Evolutionary conservation across 92 coral and sea anemone species (phyloP).

Genomic region (Parazoanthus swiftii): DNA sequence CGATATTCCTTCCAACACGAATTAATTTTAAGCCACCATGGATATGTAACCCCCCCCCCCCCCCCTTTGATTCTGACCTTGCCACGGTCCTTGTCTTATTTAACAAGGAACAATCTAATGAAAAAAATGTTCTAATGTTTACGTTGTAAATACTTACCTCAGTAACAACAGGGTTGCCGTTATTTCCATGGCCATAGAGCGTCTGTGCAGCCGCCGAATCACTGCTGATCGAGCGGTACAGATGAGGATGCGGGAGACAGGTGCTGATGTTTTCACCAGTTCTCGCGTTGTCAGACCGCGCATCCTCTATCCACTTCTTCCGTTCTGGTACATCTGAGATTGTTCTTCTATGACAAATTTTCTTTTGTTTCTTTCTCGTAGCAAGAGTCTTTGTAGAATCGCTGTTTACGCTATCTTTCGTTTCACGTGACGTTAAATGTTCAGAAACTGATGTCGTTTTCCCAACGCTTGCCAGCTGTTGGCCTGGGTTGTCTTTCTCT

Average conservation of each 20-base stretch:
- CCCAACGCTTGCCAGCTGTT: neutral
- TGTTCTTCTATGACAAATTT: slow-evolving; percentile 29
- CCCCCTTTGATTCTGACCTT: too few relatives aligned
- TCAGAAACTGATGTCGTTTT: neutral
- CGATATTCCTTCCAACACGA: too few relatives aligned
- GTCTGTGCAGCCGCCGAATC: neutral
- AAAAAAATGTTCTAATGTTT: neutral
- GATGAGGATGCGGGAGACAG: neutral
- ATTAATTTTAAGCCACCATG: too few relatives aligned
- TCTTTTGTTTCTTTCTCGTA: neutral
- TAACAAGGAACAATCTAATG: neutral
- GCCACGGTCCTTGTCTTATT: too few relatives aligned
- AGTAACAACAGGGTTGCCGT: slow-evolving; percentile 31
- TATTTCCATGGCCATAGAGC: neutral
- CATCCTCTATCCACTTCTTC: slow-evolving; percentile 22
- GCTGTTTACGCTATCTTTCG: neutral
- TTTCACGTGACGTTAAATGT: neutral
- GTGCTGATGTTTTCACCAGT: neutral
- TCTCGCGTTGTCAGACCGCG: neutral
- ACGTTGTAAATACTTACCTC: neutral
- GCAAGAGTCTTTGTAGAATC: neutral
- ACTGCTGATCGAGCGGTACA: slow-evolving; percentile 36
- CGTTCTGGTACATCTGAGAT: slow-evolving; percentile 39
- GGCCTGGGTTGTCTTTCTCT: neutral
- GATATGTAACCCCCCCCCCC: too few relatives aligned